A percentile compares a stretch with the other conserved stretches of the same genome.
phyloP scores from a whole-genome alignment of 2,888 invertebrate genomes.

The Adelognathus sp. region DNA sequence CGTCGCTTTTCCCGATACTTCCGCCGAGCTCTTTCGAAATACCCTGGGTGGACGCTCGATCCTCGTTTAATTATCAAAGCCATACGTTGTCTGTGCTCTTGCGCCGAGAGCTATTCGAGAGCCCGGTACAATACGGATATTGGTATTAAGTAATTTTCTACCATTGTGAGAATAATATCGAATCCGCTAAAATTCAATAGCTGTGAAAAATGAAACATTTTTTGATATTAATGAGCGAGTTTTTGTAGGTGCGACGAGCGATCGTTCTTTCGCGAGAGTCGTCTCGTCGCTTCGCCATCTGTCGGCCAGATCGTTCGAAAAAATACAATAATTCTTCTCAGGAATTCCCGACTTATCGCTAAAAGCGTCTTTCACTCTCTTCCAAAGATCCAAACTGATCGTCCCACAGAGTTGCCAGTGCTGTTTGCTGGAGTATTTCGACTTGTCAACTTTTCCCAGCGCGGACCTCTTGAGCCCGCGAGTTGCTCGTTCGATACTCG shows the following conservation, averaged over 20 bases:
- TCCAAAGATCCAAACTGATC: not conserved
- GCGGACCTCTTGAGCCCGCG: slow-evolving; percentile 5
- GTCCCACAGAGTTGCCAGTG: slow-evolving; percentile 10
- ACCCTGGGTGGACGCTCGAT: slow-evolving; percentile 18
- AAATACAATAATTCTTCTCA: not conserved
- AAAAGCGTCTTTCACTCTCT: not conserved
- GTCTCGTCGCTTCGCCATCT: too few relatives aligned
- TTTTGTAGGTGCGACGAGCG: too few relatives aligned
- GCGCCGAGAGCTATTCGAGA: not conserved
- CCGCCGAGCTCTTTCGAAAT: slow-evolving; percentile 27
- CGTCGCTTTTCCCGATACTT: slow-evolving; percentile 41
- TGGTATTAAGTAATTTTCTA: not conserved
- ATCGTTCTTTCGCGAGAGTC: too few relatives aligned
- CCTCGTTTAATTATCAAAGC: slow-evolving; percentile 48
- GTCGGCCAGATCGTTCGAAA: too few relatives aligned
- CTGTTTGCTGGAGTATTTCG: slow-evolving; percentile 26
- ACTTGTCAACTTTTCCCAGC: slow-evolving; percentile 31
- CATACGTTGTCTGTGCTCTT: slow-evolving; percentile 2
- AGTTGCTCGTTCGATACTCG: slow-evolving; percentile 10
- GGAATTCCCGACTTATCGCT: not conserved
- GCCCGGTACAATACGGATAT: not conserved
- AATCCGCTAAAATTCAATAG: too few relatives aligned
- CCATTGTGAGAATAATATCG: not conserved
- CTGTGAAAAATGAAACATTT: too few relatives aligned
- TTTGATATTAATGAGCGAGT: too few relatives aligned